phyloP scores from a whole-genome alignment of 2,113 vertebrate species.

The Catharus bicknelli region DNA sequence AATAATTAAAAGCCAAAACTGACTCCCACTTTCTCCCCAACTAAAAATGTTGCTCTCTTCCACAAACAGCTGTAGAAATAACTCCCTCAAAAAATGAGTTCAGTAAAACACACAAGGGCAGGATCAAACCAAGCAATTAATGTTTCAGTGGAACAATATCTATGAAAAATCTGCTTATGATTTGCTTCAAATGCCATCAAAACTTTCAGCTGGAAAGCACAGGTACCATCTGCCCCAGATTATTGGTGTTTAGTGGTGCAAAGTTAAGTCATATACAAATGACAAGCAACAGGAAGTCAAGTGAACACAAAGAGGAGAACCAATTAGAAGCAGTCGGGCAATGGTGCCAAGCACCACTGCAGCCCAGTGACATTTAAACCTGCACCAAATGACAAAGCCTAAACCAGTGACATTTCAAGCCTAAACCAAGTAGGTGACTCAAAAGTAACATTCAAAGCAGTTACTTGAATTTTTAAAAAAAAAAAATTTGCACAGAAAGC shows the following conservation, averaged over 20 bases:
- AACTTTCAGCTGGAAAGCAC: not conserved
- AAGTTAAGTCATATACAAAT: not conserved
- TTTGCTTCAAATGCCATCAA: not conserved
- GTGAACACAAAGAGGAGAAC: not conserved
- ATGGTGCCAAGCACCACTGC: not conserved
- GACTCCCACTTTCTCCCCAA: not conserved
- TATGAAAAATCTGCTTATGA: not conserved
- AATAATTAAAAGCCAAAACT: not conserved
- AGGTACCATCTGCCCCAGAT: not conserved
- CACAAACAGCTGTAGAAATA: not conserved
- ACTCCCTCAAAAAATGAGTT: not conserved
- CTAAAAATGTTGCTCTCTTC: not conserved
- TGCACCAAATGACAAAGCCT: not conserved
- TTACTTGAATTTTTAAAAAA: not conserved
- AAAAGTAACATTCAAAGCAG: not conserved
- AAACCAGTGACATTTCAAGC: not conserved
- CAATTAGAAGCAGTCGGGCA: not conserved
- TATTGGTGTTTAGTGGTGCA: not conserved
- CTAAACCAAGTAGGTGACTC: not conserved
- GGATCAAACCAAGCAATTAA: not conserved
- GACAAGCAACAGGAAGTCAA: constrained; percentile 37
- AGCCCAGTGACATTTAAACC: not conserved
- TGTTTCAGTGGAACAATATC: not conserved
- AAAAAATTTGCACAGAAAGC: not conserved
- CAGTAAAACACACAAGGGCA: not conserved